Evolutionary conservation across 2,797 vertebrate species (phyloP).

Genomic region (Acomys russatus): DNA sequence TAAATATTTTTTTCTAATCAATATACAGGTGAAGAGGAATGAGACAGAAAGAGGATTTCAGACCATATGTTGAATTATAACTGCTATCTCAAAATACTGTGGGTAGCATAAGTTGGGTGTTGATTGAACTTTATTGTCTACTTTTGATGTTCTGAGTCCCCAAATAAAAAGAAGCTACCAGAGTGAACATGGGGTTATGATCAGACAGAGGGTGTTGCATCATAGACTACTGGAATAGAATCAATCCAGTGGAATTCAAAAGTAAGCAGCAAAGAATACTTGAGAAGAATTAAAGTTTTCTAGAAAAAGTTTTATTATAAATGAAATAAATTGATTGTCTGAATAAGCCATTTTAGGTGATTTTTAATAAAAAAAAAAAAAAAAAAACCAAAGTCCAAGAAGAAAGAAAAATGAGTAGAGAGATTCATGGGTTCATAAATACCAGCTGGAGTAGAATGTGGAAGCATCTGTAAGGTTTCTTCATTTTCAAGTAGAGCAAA

Average conservation of each 20-base stretch:
- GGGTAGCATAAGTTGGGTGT: background rate
- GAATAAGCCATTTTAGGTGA: background rate
- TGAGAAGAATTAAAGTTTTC: background rate
- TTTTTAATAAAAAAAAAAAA: too few species aligned
- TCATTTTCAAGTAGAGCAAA: background rate
- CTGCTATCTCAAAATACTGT: background rate
- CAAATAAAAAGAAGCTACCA: background rate
- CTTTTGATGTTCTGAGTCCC: background rate
- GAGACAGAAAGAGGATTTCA: background rate
- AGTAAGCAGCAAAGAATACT: background rate
- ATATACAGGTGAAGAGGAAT: background rate
- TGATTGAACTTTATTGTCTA: conserved; percentile 10
- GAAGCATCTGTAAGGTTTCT: background rate
- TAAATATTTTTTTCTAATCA: conserved; percentile 14
- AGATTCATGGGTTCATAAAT: background rate
- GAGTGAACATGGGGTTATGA: background rate
- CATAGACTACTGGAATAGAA: background rate
- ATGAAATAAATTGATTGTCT: conserved; percentile 4
- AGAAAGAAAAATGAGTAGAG: background rate
- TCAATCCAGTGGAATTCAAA: conserved; percentile 1
- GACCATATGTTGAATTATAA: background rate
- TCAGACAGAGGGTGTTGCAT: background rate
- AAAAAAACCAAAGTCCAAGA: background rate
- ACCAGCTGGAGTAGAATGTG: background rate
- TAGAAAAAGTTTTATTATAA: background rate